phyloP scores from a whole-genome alignment of 2,797 vertebrate genomes.

The Helicolenus hilgendorfi region DNA sequence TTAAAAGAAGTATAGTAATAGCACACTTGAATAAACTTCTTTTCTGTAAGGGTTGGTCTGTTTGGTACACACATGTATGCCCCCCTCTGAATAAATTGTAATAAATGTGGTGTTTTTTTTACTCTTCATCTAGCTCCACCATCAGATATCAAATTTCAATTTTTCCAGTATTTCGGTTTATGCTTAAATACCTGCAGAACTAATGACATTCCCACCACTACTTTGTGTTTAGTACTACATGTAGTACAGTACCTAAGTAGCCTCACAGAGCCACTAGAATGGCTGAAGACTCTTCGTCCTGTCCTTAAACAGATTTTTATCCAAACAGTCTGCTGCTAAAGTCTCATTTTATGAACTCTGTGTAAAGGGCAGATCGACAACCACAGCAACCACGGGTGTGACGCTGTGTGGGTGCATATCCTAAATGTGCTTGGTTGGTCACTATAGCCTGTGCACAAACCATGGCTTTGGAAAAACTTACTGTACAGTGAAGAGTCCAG shows the following conservation, averaged over 20 bases:
- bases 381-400: not conserved
- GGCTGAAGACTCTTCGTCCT: not conserved
- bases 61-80: no score
- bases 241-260: no score
- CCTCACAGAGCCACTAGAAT: not conserved
- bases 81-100: no score
- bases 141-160: not conserved
- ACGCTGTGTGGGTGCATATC: not conserved
- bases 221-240: not conserved
- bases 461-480: constrained; percentile 58
- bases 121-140: not conserved
- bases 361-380: not conserved
- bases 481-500: constrained; percentile 14
- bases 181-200: not conserved
- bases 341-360: not conserved
- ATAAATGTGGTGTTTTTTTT: not conserved
- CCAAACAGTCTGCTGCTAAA: not conserved
- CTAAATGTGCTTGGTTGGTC: constrained; percentile 6
- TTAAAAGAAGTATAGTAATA: no score
- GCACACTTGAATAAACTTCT: no score
- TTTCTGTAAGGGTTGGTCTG: no score
- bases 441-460: not conserved
- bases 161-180: not conserved
- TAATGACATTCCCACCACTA: not conserved
- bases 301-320: not conserved